A percentile compares a stretch with the other conserved stretches of the same genome.
phyloP scores from a whole-genome alignment of 2,888 invertebrate genomes.

The Pristionchus japonicus region DNA sequence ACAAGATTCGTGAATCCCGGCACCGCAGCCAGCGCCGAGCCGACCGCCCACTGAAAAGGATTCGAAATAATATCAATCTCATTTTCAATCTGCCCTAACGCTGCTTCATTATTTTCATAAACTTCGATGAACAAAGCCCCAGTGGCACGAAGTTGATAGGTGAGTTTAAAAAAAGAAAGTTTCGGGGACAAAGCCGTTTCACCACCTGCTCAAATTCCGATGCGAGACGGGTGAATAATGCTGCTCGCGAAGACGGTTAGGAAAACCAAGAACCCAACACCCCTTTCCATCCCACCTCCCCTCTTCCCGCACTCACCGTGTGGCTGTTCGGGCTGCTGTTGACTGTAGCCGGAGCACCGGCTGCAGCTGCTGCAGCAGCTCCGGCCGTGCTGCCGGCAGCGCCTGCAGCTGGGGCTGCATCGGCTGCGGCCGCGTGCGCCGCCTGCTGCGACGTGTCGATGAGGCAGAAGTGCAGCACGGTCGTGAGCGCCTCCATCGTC shows the following conservation, averaged over 20 bases:
- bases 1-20: constrained; percentile 84
- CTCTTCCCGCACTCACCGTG: neutral
- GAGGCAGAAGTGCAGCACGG: constrained; percentile 73
- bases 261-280: neutral
- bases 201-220: neutral
- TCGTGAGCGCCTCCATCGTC: constrained; percentile 70
- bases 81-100: neutral
- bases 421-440: neutral
- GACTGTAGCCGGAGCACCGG: neutral
- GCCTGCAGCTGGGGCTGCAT: neutral
- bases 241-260: too few species aligned
- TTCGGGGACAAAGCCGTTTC: too few species aligned
- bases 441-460: constrained; percentile 55
- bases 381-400: neutral
- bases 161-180: too few species aligned
- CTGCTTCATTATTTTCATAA: neutral
- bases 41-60: constrained; percentile 2
- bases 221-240: too few species aligned
- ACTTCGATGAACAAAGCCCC: too few species aligned
- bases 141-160: too few species aligned
- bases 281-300: neutral
- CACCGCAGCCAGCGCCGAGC: constrained; percentile 67
- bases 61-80: too few species aligned
- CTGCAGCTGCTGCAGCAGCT: neutral
- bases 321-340: constrained; percentile 18